Evolutionary conservation across 2,797 vertebrate species (phyloP).

Genomic region (Enteromius treurensis): DNA sequence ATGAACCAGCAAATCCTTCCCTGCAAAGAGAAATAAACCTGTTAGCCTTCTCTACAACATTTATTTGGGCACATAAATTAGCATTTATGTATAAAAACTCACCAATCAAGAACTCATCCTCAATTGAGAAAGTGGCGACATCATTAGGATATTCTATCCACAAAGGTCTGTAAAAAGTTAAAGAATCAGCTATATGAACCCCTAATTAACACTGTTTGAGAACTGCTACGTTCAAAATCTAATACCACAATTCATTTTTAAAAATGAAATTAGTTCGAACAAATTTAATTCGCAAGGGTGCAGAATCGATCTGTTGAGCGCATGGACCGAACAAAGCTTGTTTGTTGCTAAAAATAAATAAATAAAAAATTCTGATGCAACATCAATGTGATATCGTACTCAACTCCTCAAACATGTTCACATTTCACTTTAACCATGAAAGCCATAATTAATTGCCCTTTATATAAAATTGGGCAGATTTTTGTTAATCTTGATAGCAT

Average conservation of each 20-base stretch:
- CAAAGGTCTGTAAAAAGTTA: constrained; percentile 50
- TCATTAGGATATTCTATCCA: constrained; percentile 62
- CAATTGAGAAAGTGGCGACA: constrained; percentile 49
- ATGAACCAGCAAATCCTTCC: constrained; percentile 85
- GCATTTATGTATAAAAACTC: constrained; percentile 22
- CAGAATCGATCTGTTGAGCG: no score
- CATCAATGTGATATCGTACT: not conserved
- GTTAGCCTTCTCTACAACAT: not conserved
- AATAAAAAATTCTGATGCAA: not conserved
- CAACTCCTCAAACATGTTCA: not conserved
- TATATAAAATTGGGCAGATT: not conserved
- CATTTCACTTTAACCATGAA: not conserved
- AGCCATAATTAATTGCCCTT: not conserved
- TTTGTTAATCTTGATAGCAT: not conserved
- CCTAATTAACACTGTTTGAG: not conserved
- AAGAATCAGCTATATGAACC: not conserved
- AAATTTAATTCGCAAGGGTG: no score
- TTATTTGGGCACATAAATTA: not conserved
- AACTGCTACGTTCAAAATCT: not conserved
- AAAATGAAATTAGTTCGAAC: no score
- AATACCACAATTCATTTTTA: not conserved
- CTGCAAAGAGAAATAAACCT: constrained; percentile 65
- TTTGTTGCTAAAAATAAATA: not conserved
- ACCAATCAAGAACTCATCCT: constrained; percentile 63
- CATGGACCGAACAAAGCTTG: not conserved